Evolutionary conservation across 2,888 invertebrate species (phyloP), one percentile per base, ranked within the genome.

Genomic region (Candidula unifasciata): DNA sequence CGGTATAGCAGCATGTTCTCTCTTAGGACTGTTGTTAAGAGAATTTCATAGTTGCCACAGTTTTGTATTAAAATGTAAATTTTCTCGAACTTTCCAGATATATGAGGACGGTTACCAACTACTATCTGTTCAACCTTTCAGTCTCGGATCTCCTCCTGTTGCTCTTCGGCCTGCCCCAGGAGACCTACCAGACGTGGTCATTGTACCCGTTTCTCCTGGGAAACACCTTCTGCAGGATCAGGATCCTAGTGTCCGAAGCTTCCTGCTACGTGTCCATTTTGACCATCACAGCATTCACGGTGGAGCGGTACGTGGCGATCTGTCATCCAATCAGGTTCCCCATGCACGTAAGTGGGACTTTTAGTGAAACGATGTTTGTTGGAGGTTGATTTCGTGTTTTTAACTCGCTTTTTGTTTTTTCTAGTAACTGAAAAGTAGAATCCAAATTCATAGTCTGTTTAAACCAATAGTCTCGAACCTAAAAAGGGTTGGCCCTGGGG

Each of bases 51-150:
- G n/a, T n/a, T n/a, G n/a, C n/a, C n/a, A n/a, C n/a, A n/a, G n/a
- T 10, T 91, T 90, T 66, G 80, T 91, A n/a, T 90, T 90, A 30
- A 90, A 90, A 35, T 18, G 35, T 68, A 33, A 68, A 6, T 24
- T 30, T 21, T 44, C 35, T 60, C 33, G 87, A 87, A 0, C 88
- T 87, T 69, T 89, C 88, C 80, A 91, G 90, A 77, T 91, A 90
- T 84, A 92, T 92, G 92, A 90, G 90, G 78, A 91, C 91, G 0
- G 90, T 90, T 13, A 92, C 91, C 18, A 97, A 97, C 92, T 97
- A 97, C 92, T 97, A 97, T 92, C 95, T 97, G 77, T 97, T 97
- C 94, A 97, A 96, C 92, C 94, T 97, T 94, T 97, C 97, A 24
- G 94, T 97, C 86, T 97, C 97, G 0, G 97, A 97, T 93, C 95